These are phyloP conservation scores for Anguilla rostrata DNA, from an alignment of 2,113 vertebrate species.

Conservation along the genomic window DNA sequence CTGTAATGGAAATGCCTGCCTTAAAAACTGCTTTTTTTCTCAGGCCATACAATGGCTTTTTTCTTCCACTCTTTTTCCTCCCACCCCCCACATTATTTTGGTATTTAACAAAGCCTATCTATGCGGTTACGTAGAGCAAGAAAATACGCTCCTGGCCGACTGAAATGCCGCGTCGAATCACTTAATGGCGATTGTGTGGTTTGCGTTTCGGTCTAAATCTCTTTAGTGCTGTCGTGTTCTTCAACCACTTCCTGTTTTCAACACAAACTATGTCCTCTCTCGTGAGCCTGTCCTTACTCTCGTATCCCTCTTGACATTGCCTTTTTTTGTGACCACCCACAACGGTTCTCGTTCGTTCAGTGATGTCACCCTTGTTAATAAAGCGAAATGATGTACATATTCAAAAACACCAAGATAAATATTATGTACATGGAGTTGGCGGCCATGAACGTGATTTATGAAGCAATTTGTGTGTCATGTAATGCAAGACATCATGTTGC, in stretches of 20 bases:
- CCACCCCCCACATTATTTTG: not conserved
- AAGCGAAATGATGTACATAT: not conserved
- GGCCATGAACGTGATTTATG: not conserved
- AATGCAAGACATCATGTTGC: not conserved
- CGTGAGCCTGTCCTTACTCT: not conserved
- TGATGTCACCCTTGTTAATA: not conserved
- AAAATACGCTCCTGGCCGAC: not conserved
- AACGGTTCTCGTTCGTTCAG: not conserved
- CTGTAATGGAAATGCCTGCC: conserved; percentile 31
- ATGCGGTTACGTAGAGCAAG: not conserved
- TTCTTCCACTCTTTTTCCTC: not conserved
- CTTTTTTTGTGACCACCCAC: not conserved
- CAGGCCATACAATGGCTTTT: conserved; percentile 5
- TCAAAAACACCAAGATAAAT: not conserved
- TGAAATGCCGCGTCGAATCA: not conserved
- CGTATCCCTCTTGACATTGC: not conserved
- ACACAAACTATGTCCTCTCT: not conserved
- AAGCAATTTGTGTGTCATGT: not conserved
- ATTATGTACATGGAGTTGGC: not conserved
- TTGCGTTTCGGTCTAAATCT: not conserved
- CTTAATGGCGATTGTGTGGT: not conserved
- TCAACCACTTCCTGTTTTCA: conserved; percentile 10
- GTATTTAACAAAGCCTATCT: conserved; percentile 1
- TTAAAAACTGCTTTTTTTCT: not conserved
- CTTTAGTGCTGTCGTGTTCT: not conserved